A percentile compares a stretch with the other conserved stretches of the same genome.
phyloP scores from a whole-genome alignment of 2,888 invertebrate genomes.

The Lordiphosa andalusiaca region DNA sequence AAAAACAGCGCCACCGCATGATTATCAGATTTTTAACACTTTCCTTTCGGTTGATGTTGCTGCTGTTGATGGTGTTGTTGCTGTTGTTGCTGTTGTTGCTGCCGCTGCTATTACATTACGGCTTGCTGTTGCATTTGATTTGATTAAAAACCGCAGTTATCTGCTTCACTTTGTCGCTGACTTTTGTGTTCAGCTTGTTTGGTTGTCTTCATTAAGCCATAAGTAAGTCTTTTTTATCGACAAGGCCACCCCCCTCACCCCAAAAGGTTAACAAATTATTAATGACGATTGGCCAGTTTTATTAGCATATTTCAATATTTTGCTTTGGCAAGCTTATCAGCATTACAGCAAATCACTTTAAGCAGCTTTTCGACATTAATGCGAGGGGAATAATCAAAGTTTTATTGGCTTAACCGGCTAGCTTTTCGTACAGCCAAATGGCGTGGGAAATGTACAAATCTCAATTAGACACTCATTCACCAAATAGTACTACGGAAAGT shows the following conservation, averaged over 20 bases:
- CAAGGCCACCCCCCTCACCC: slow-evolving; percentile 52
- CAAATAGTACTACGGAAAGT: too few relatives aligned
- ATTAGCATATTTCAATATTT: slow-evolving; percentile 47
- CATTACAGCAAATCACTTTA: too few relatives aligned
- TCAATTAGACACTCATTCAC: too few relatives aligned
- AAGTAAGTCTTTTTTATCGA: slow-evolving; percentile 39
- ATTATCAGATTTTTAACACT: slow-evolving; percentile 74
- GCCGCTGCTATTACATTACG: slow-evolving; percentile 33
- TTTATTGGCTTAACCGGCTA: too few relatives aligned
- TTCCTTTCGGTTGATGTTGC: slow-evolving; percentile 55
- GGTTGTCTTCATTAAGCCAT: slow-evolving; percentile 60
- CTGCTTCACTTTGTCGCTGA: slow-evolving; percentile 68
- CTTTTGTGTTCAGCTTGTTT: slow-evolving; percentile 28
- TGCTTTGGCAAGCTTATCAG: slow-evolving; percentile 6
- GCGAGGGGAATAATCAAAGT: too few relatives aligned
- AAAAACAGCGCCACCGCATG: slow-evolving; percentile 69
- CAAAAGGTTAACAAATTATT: slow-evolving; percentile 51
- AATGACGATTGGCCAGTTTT: slow-evolving; percentile 38
- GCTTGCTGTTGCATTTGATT: slow-evolving; percentile 61
- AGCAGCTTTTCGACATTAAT: too few relatives aligned
- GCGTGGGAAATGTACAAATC: too few relatives aligned
- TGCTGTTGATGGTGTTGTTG: slow-evolving; percentile 6
- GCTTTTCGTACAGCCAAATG: too few relatives aligned
- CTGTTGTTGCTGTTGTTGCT: slow-evolving; percentile 6
- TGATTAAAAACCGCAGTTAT: slow-evolving; percentile 74